Conservation (phyloP, 2,797 vertebrate genomes). For the Thaleichthys pacificus region DNA sequence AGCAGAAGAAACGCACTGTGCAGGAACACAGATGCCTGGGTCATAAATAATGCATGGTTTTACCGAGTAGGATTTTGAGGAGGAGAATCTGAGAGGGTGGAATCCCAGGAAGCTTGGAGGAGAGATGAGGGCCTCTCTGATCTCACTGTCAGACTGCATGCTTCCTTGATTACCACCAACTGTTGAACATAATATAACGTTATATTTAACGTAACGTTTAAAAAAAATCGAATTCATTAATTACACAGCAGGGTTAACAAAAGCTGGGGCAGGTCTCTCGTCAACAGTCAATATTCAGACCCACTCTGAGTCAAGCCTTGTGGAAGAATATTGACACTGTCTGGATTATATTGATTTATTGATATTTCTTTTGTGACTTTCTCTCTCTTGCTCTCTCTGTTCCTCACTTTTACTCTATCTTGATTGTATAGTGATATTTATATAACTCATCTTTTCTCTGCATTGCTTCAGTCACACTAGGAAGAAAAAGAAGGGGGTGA, state of each 20-base stretch:
- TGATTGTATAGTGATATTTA: background rate
- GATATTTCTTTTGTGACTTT: too few species aligned
- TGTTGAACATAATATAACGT: background rate
- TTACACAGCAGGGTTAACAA: too few species aligned
- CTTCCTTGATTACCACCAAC: constrained; percentile 3
- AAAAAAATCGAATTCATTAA: too few species aligned
- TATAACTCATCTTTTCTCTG: constrained; percentile 6
- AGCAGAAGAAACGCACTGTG: constrained; percentile 29
- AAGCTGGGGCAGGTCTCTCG: too few species aligned
- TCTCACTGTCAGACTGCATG: constrained; percentile 2
- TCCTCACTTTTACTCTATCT: too few species aligned
- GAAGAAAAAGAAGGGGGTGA: background rate
- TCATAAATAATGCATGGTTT: constrained; percentile 55
- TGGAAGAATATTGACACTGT: too few species aligned
- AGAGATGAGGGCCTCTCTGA: constrained; percentile 13
- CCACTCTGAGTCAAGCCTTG: too few species aligned
- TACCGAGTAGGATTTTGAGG: constrained; percentile 13
- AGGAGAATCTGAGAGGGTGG: background rate
- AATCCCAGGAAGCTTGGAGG: constrained; percentile 1
- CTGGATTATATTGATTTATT: too few species aligned
- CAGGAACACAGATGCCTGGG: constrained; percentile 17
- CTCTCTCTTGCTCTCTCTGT: too few species aligned
- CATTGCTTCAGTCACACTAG: constrained; percentile 30
- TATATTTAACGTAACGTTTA: too few species aligned
- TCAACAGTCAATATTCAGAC: too few species aligned